Evolutionary conservation across 37 sponge, comb jelly and placozoan species (phyloP), one percentile per base, ranked within the genome.

Genomic region (Eunapius fragilis): DNA sequence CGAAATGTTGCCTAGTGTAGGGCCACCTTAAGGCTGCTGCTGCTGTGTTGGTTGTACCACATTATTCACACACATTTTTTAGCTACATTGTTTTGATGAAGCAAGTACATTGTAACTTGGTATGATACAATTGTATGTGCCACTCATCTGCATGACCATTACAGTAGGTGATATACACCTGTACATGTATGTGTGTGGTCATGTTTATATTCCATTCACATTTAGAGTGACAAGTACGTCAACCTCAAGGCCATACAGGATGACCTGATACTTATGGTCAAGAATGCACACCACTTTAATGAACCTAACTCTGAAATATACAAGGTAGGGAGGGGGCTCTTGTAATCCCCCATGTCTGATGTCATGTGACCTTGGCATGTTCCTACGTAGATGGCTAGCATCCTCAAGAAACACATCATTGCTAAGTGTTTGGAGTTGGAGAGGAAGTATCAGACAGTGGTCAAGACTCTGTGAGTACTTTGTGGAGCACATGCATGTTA

Each of bases 241-340:
- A 84, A 91, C 41, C 68, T 91, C 31, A 83, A 47, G 48, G 84
- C 35, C n/a, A 75, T 91, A 3, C 92, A 87, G 32, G 90, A 84
- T 7, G 93, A 92, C 70, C 68, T 92, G 73, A 49, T 89, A 14
- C 76, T 92, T 0, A 85, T 92, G 89, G 69, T 92, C 36, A 92
- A 92, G 86, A 92, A 92, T 82, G 93, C 93, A 4, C 86, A 85
- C 74, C 49, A 85, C 48, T 92, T 92, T 41, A 91, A 91, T 32
- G 88, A 87, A 50, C 88, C 92, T 0, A 84, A 84, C 47, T 91
- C 88, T 10, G 80, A 69, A 2, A 72, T 91, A 37, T 83, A 87
- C 84, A 87, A 87, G 83, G 79, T 71, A 28, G 26, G 25, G 25
- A 25, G n/a, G n/a, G n/a, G n/a, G n/a, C n/a, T n/a, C 69, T 24